These are phyloP conservation scores for Aphidius gifuensis DNA, from an alignment of 1,140 invertebrate species.

Conservation along the genomic window DNA sequence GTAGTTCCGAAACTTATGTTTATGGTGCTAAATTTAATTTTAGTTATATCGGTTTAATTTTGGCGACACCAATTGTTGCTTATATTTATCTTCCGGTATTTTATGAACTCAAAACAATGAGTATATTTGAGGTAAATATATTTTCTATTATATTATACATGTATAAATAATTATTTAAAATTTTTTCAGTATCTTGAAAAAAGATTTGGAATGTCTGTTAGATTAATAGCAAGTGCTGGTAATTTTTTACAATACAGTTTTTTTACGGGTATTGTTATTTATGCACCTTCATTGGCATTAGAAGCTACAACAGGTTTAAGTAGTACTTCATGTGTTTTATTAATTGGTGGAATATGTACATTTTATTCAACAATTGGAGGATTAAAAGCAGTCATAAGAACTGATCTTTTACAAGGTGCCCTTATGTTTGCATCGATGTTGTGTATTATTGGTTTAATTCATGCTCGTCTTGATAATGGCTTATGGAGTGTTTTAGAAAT, in stretches of 20 bases:
- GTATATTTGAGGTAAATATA: conserved; percentile 75
- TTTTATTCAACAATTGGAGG: conserved; percentile 87
- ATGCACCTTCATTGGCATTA: conserved; percentile 86
- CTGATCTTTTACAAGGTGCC: conserved; percentile 79
- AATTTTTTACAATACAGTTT: conserved; percentile 81
- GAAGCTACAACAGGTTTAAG: conserved; percentile 82
- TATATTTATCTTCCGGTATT: conserved; percentile 87
- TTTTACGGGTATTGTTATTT: conserved; percentile 91
- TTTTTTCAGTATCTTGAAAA: conserved; percentile 73
- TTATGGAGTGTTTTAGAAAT: conserved; percentile 64
- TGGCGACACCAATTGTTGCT: conserved; percentile 75
- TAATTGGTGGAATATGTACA: conserved; percentile 78
- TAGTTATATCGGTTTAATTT: conserved; percentile 71
- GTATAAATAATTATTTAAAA: too few relatives aligned
- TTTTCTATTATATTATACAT: not conserved
- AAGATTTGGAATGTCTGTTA: conserved; percentile 68
- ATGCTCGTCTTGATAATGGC: conserved; percentile 66
- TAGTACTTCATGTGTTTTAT: conserved; percentile 70
- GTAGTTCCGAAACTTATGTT: conserved; percentile 80
- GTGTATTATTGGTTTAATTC: conserved; percentile 46
- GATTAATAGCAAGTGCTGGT: conserved; percentile 69
- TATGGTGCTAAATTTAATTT: conserved; percentile 76
- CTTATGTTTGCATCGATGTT: conserved; percentile 69
- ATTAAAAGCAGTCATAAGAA: conserved; percentile 85
- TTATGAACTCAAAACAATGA: conserved; percentile 77